Percentiles rank a stretch among this genome's conserved stretches.
Conservation (phyloP, 2,888 invertebrate genomes). For the Gibbula magus region DNA sequence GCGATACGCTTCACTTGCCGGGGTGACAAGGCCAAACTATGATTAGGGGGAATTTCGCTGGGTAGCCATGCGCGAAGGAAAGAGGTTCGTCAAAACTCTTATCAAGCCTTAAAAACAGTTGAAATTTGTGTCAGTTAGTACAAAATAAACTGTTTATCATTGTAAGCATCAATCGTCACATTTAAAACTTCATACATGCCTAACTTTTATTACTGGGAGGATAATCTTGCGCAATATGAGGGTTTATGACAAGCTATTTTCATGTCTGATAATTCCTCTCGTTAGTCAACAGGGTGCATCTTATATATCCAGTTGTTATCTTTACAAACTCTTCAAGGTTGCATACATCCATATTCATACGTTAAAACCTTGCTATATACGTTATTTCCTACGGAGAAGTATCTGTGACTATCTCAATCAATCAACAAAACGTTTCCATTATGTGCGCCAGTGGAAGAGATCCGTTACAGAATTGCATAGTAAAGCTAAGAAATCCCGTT, state of each 20-base stretch:
- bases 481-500: too few species aligned
- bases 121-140: conserved; percentile 1
- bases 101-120: conserved; percentile 8
- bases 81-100: conserved; percentile 3
- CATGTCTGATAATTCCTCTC: background rate
- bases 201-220: background rate
- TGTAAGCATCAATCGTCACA: background rate
- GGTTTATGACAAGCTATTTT: background rate
- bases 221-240: conserved; percentile 8
- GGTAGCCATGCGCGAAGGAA: conserved; percentile 19
- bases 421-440: too few species aligned
- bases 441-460: too few species aligned
- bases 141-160: background rate
- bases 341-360: too few species aligned
- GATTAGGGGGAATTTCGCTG: conserved; percentile 10
- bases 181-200: conserved; percentile 2
- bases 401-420: too few species aligned
- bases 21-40: conserved; percentile 13
- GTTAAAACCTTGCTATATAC: too few species aligned
- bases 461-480: too few species aligned
- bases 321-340: too few species aligned
- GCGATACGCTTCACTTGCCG: background rate
- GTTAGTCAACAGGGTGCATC: too few species aligned
- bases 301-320: too few species aligned
- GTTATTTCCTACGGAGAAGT: too few species aligned